Base-by-base conservation (phyloP, 2,113 vertebrate genomes). In the Mohoua ochrocephala region DNA sequence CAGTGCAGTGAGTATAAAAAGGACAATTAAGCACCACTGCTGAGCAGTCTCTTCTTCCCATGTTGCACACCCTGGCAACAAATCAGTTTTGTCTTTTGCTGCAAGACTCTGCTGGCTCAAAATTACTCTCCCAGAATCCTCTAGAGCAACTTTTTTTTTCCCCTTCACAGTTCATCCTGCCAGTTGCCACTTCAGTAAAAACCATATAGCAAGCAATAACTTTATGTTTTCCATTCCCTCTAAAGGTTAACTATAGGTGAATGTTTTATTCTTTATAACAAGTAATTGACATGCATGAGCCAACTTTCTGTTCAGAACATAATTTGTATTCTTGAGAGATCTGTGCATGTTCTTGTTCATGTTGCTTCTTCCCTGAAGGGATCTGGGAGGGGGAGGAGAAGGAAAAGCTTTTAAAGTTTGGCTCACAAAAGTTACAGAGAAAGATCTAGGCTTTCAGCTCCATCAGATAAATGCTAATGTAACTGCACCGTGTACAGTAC, bases 291-390 rank as follows among this genome's bases (percentile, higher is more conserved):
- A 89, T 94, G 69, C 77, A 94, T 18, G 41, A 93, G 90, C 94
- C 91, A 96, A 95, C 70, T 97, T 96, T 91, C 79, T 83, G 54
- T 90, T 95, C 84, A 93, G 93, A 96, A 97, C 79, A 97, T 97
- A 94, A 93, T 96, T 73, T 96, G 89, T 95, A 95, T 97, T 95
- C 91, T 96, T 94, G 79, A 91, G 81, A 94, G 68, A 92, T 94
- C 53, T 93, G 64, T 93, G 87, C 13, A 0, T 85, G 75, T 83
- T 95, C 86, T 94, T 93, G 94, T 94, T 96, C 83, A 74, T 86
- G 91, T 82, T 77, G 53, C 83, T 86, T 92, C 70, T 94, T 97
- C 87, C 91, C 93, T 87, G 89, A 89, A 96, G 96, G 84, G 73
- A 89, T 89, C 54, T 56, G 80, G 57, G 63, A 93, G 84, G 80